Base-by-base conservation (phyloP, 2,888 invertebrate species). In the Phorcus lineatus region DNA sequence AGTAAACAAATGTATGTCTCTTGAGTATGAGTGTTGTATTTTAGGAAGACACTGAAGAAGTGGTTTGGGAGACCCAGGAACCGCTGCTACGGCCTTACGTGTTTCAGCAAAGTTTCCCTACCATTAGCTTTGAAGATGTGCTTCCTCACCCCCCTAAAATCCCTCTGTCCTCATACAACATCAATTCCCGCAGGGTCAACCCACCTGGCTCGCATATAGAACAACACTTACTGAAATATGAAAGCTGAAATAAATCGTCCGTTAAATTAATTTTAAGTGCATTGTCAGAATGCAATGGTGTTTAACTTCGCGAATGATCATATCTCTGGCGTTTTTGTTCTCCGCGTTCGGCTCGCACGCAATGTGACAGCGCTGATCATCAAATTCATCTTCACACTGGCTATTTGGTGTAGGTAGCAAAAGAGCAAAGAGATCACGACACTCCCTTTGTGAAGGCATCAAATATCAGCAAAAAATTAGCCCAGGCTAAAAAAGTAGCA, bases 261-360 rank as follows among this genome's bases (percentile, higher is more conserved):
- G 40, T 70, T 40, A 70, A 70, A 70, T 70, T 70, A 70, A 70
- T 70, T 70, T 70, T 36, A 70, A 70, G 70, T 70, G 70, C 36
- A 36, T 70, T 70, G 70, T 70, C n/a, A 36, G 36, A 40, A 40
- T 70, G 70, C 40, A 19, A 70, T 70, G 70, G 70, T 70, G 70
- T 70, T 70, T 70, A 28, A 70, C 70, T 36, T 36, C 16, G 28
- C 36, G 70, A 36, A 36, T 40, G 70, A 70, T 19, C 70, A 36
- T 31, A 70, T 70, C 70, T 31, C 11, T 11, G 9, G 17, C 36
- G 17, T 19, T 36, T 70, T 70, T 70, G 70, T 70, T 36, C 31
- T 31, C 36, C 7, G 31, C 19, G n/a, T 31, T 31, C 70, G 19
- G 28, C 13, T 40, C 36, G 70, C 70, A 40, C 31, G 19, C 31